phyloP scores from a whole-genome alignment of 1,140 invertebrate species.

The Bombus soroeensis region DNA sequence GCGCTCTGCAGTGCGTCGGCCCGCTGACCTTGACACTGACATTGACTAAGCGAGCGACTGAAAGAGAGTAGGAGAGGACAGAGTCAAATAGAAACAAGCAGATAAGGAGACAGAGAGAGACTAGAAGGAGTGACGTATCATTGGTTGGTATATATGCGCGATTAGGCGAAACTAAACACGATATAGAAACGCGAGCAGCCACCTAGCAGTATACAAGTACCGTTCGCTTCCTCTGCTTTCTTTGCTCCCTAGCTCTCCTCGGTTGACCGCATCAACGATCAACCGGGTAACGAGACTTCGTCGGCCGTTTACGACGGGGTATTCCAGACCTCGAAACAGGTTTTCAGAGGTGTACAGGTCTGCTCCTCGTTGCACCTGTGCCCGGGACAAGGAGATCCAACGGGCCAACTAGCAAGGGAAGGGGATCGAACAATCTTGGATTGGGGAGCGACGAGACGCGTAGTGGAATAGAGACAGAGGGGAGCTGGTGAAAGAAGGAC shows the following conservation, averaged over 20 bases:
- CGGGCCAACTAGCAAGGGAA: constrained; percentile 21
- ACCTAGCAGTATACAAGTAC: neutral
- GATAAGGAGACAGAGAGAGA: constrained; percentile 36
- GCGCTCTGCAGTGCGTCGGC: constrained; percentile 75
- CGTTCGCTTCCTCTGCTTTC: neutral
- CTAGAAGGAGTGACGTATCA: constrained; percentile 22
- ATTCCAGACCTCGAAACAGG: constrained; percentile 69
- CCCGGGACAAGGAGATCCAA: constrained; percentile 57
- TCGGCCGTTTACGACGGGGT: constrained; percentile 45
- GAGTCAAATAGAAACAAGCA: constrained; percentile 38
- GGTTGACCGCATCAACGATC: constrained; percentile 27
- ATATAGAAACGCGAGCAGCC: neutral
- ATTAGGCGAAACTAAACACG: constrained; percentile 44
- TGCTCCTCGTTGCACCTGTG: constrained; percentile 66
- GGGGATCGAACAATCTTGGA: constrained; percentile 42
- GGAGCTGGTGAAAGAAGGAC: constrained; percentile 23
- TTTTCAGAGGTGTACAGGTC: constrained; percentile 59
- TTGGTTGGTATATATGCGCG: constrained; percentile 27
- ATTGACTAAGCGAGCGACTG: constrained; percentile 72
- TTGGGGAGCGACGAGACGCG: constrained; percentile 30
- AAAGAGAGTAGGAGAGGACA: constrained; percentile 32
- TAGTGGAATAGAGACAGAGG: neutral
- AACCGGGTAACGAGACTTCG: constrained; percentile 58
- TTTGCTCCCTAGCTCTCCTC: constrained; percentile 9
- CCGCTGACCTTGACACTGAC: constrained; percentile 83